These are phyloP conservation scores for Trissolcus japonicus DNA, from an alignment of 2,888 invertebrate genomes.

Conservation along the genomic window DNA sequence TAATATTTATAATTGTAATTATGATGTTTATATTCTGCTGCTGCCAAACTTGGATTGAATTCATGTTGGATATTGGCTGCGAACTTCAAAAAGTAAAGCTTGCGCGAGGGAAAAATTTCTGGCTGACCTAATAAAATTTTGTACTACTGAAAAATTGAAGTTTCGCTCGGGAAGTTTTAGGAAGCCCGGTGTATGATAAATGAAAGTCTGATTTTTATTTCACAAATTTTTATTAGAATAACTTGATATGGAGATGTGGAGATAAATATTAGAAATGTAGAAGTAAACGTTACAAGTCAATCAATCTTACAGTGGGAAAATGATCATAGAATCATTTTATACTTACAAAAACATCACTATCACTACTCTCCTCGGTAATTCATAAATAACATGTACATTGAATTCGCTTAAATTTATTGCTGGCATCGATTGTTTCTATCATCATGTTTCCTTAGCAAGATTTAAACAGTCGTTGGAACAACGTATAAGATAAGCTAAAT, in stretches of 20 bases:
- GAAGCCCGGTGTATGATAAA: no score
- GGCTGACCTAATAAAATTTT: no score
- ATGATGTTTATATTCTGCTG: no score
- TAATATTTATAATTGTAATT: no score
- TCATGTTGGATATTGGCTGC: not conserved
- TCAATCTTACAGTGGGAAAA: slow-evolving; percentile 58
- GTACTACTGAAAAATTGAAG: no score
- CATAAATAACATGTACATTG: not conserved
- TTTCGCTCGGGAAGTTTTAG: no score
- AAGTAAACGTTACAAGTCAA: slow-evolving; percentile 75
- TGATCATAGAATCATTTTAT: slow-evolving; percentile 13
- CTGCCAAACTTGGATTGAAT: not conserved
- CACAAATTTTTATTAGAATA: slow-evolving; percentile 74
- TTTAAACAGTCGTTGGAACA: slow-evolving; percentile 65
- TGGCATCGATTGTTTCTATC: slow-evolving; percentile 9
- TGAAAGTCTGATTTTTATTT: slow-evolving; percentile 38
- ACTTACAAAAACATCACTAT: not conserved
- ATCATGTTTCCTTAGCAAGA: slow-evolving; percentile 41
- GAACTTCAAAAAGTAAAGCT: not conserved
- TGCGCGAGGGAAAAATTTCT: not conserved
- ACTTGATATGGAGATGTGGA: slow-evolving; percentile 75
- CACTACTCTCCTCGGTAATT: not conserved
- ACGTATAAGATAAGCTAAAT: slow-evolving; percentile 74
- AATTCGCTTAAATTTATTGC: slow-evolving; percentile 6
- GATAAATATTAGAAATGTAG: slow-evolving; percentile 75